Conservation (phyloP, 2,797 vertebrate species). For the Esox masquinongy region DNA sequence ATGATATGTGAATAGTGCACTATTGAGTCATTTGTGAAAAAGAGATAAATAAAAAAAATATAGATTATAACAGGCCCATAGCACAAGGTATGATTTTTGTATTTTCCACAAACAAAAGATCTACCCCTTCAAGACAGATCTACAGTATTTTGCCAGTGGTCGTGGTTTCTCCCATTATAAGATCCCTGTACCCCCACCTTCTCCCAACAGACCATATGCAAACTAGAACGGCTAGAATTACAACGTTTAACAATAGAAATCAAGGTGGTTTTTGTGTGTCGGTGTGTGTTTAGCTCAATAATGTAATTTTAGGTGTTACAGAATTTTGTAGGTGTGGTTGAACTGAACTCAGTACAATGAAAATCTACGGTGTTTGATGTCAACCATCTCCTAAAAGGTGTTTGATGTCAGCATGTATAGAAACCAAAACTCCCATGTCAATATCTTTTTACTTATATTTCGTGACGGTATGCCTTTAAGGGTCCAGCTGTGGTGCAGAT, state of each 20-base stretch:
- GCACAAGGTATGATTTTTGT: background rate
- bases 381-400: conserved; percentile 31
- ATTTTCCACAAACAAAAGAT: background rate
- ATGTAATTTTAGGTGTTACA: background rate
- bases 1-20: no score
- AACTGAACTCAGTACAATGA: background rate
- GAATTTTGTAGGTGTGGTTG: conserved; percentile 33
- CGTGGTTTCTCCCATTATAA: background rate
- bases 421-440: background rate
- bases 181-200: background rate
- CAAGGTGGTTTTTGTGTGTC: background rate
- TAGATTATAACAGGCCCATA: background rate
- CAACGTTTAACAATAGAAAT: background rate
- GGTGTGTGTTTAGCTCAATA: background rate
- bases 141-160: background rate
- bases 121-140: background rate
- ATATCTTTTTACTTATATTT: background rate
- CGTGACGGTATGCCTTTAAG: background rate
- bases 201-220: background rate
- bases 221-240: background rate
- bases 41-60: background rate
- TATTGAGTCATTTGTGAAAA: no score
- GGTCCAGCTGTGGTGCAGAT: no score
- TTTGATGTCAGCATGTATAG: conserved; percentile 36
- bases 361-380: conserved; percentile 25